Percentiles rank a stretch among this genome's conserved stretches.
phyloP scores from a whole-genome alignment of 92 coral and sea anemone species.

The Epizoanthus fatuus region DNA sequence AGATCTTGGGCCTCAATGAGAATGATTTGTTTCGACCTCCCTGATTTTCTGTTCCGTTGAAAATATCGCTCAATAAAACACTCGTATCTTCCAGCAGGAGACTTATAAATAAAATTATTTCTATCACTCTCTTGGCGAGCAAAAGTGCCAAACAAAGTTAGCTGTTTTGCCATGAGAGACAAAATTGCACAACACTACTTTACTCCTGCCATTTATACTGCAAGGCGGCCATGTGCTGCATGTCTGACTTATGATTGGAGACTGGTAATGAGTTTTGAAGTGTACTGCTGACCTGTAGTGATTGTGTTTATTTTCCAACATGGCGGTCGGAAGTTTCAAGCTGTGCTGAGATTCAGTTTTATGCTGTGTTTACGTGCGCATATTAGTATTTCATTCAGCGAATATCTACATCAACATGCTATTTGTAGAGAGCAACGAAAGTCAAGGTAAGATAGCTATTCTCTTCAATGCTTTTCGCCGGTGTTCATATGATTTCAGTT shows the following conservation, averaged over 20 bases:
- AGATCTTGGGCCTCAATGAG: constrained; percentile 33
- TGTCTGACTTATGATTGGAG: constrained; percentile 23
- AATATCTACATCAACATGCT: not conserved
- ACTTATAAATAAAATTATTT: constrained; percentile 15
- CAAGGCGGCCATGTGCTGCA: not conserved
- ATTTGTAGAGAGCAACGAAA: too few relatives aligned
- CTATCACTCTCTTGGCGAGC: constrained; percentile 5
- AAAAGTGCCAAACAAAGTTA: constrained; percentile 29
- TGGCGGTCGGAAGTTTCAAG: not conserved
- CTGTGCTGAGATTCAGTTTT: constrained; percentile 9
- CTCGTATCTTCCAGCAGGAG: constrained; percentile 12
- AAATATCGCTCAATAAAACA: constrained; percentile 25
- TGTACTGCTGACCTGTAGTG: too few relatives aligned
- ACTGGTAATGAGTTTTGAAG: not conserved
- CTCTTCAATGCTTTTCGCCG: too few relatives aligned
- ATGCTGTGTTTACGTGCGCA: constrained; percentile 8
- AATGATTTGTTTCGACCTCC: constrained; percentile 3
- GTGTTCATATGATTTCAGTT: too few relatives aligned
- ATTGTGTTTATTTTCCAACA: not conserved
- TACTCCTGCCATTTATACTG: too few relatives aligned
- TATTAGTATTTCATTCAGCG: not conserved
- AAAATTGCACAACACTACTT: too few relatives aligned
- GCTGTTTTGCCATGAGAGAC: constrained; percentile 2
- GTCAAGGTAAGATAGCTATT: too few relatives aligned
- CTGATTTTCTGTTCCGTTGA: constrained; percentile 21